Percentiles rank a stretch among this genome's conserved stretches.
Evolutionary conservation across 2,888 invertebrate species (phyloP).

Genomic region (Xanthostigma xanthostigma): DNA sequence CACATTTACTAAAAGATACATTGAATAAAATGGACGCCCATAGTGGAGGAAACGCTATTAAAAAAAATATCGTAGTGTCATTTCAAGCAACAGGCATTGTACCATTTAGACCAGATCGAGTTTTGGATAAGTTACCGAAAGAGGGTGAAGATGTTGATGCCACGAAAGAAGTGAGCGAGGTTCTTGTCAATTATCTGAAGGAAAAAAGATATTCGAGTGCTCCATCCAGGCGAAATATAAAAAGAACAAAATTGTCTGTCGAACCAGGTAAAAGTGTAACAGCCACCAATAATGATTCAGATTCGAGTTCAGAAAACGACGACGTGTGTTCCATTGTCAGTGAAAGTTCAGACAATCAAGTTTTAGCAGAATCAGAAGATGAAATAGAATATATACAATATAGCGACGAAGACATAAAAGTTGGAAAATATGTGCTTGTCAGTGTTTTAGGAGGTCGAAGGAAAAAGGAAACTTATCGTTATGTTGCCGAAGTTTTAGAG

Average conservation of each 20-base stretch:
- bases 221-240: conserved; percentile 7
- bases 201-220: not conserved
- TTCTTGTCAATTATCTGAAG: too few species aligned
- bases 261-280: conserved; percentile 11
- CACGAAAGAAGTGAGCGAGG: too few species aligned
- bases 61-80: conserved; percentile 9
- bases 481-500: not conserved
- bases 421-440: conserved; percentile 5
- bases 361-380: conserved; percentile 2
- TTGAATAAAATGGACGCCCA: conserved; percentile 6
- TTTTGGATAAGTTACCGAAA: conserved; percentile 1
- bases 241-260: conserved; percentile 8
- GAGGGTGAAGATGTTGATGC: too few species aligned
- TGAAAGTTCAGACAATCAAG: conserved; percentile 10
- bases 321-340: too few species aligned
- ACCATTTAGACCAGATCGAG: conserved; percentile 10
- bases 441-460: conserved; percentile 2
- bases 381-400: conserved; percentile 4
- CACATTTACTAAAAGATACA: conserved; percentile 7
- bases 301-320: not conserved
- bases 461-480: conserved; percentile 1
- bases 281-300: conserved; percentile 6
- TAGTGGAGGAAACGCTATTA: conserved; percentile 6
- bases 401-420: not conserved
- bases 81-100: conserved; percentile 12